Percentiles rank a stretch among this genome's conserved stretches.
phyloP scores from a whole-genome alignment of 2,113 vertebrate species.

The Trogon surrucura region DNA sequence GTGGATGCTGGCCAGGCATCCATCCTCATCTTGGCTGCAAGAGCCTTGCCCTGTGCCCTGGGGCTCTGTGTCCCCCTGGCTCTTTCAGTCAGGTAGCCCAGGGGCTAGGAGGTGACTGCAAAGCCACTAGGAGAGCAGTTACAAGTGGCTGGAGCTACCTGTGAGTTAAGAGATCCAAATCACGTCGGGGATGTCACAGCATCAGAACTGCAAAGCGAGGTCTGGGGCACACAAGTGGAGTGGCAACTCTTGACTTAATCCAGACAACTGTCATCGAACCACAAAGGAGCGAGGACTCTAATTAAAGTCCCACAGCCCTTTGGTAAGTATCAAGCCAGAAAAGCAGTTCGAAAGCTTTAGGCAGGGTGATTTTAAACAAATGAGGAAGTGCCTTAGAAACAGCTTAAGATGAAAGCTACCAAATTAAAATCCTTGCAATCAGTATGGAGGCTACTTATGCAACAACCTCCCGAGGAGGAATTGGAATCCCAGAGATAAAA shows the following conservation, averaged over 20 bases:
- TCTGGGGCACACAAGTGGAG: slow-evolving; percentile 8
- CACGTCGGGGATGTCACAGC: rapidly evolving
- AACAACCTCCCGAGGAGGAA: slow-evolving; percentile 64
- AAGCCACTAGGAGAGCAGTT: neutral
- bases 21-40: neutral
- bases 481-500: slow-evolving; percentile 66
- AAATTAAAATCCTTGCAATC: slow-evolving; percentile 70
- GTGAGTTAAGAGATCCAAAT: neutral
- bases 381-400: slow-evolving; percentile 60
- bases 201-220: neutral
- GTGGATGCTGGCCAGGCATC: neutral
- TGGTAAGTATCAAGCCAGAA: slow-evolving; percentile 59
- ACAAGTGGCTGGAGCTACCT: neutral
- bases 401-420: slow-evolving; percentile 68
- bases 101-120: neutral
- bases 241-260: slow-evolving; percentile 64
- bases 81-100: neutral
- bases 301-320: slow-evolving; percentile 46
- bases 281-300: slow-evolving; percentile 39
- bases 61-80: neutral
- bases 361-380: slow-evolving; percentile 70
- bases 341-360: slow-evolving; percentile 38
- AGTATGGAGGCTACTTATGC: slow-evolving; percentile 63
- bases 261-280: slow-evolving; percentile 23
- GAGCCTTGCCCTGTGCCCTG: neutral